phyloP scores from a whole-genome alignment of 2,113 vertebrate genomes.

The Oostethus manadensis region DNA sequence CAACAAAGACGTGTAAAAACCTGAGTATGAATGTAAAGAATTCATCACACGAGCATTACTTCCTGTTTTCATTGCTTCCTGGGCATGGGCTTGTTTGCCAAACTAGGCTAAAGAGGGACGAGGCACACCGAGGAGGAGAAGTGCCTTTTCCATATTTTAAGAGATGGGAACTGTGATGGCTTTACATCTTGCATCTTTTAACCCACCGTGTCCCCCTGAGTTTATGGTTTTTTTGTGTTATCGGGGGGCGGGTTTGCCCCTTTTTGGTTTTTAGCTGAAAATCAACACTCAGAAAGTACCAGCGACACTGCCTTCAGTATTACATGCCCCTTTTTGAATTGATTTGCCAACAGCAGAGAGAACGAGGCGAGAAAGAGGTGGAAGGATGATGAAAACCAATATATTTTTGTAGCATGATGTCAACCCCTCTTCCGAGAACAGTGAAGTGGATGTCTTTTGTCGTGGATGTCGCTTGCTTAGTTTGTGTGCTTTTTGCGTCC shows the following conservation, averaged over 20 bases:
- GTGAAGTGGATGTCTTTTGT: slow-evolving; percentile 48
- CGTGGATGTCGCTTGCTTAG: slow-evolving; percentile 47
- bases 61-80: slow-evolving; percentile 29
- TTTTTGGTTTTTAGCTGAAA: slow-evolving; percentile 41
- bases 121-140: slow-evolving; percentile 52
- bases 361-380: slow-evolving; percentile 46
- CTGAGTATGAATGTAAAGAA: slow-evolving; percentile 65
- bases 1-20: slow-evolving; percentile 38
- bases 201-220: slow-evolving; percentile 36
- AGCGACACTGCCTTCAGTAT: slow-evolving; percentile 79
- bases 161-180: slow-evolving; percentile 42
- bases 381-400: slow-evolving; percentile 54
- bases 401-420: slow-evolving; percentile 76
- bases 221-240: not conserved
- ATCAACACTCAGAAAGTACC: slow-evolving; percentile 78
- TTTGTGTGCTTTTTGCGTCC: slow-evolving; percentile 30
- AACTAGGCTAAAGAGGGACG: slow-evolving; percentile 22
- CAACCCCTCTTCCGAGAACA: slow-evolving; percentile 64
- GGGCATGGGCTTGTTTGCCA: slow-evolving; percentile 26
- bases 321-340: slow-evolving; percentile 63
- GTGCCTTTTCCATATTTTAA: slow-evolving; percentile 58
- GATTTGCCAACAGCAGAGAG: slow-evolving; percentile 54
- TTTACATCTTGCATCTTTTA: slow-evolving; percentile 40
- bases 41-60: slow-evolving; percentile 51
- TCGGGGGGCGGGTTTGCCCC: not conserved